phyloP scores from a whole-genome alignment of 2,113 vertebrate genomes.

The Eidolon helvum region DNA sequence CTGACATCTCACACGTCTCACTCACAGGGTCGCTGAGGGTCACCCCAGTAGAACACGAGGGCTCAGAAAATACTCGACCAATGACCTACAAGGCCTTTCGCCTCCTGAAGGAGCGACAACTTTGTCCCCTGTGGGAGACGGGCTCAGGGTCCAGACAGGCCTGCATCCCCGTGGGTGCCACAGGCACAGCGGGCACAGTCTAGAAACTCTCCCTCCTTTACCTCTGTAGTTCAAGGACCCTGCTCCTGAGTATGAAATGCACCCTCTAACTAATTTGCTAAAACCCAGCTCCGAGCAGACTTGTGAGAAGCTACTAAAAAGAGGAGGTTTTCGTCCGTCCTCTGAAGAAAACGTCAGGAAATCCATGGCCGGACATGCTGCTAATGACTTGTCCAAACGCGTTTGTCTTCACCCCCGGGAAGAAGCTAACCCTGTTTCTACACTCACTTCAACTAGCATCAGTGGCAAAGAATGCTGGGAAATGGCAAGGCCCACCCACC shows the following conservation, averaged over 20 bases:
- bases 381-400: fast-evolving
- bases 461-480: background rate
- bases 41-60: no score
- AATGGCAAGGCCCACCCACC: background rate
- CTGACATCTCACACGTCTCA: no score
- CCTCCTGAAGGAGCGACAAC: fast-evolving
- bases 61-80: background rate
- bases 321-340: background rate
- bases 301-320: background rate
- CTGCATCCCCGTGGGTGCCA: fast-evolving
- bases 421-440: background rate
- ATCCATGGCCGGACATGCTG: background rate
- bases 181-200: fast-evolving
- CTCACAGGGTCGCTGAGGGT: no score
- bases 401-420: background rate
- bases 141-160: background rate
- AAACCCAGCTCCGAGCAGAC: fast-evolving
- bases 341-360: background rate
- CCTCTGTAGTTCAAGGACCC: fast-evolving
- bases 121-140: background rate
- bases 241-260: background rate
- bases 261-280: background rate
- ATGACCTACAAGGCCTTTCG: background rate
- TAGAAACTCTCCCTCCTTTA: background rate
- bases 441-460: fast-evolving